Percentiles rank a stretch among this genome's conserved stretches.
Evolutionary conservation across 2,888 invertebrate genomes (phyloP).

Genomic region (Allophyes oxyacanthae): DNA sequence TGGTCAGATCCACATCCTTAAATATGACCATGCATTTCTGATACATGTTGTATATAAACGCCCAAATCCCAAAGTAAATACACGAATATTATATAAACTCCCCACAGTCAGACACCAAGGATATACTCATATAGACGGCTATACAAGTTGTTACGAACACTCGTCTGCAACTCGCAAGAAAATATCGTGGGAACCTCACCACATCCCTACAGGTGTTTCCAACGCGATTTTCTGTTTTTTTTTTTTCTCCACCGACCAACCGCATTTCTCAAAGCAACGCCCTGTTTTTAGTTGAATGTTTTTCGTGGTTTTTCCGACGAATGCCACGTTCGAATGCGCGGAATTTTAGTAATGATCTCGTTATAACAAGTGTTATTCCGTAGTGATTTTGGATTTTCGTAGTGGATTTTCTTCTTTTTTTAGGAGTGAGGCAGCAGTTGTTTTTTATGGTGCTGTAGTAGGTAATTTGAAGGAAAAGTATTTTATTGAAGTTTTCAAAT

Average conservation of each 20-base stretch:
- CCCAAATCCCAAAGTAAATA: slow-evolving; percentile 44
- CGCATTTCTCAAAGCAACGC: slow-evolving; percentile 57
- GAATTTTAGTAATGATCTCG: slow-evolving; percentile 56
- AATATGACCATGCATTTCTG: too few relatives aligned
- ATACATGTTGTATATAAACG: slow-evolving; percentile 35
- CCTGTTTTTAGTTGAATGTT: slow-evolving; percentile 49
- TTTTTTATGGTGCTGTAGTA: slow-evolving; percentile 5
- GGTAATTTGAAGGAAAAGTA: not conserved
- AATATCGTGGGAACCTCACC: slow-evolving; percentile 64
- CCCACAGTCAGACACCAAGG: slow-evolving; percentile 35
- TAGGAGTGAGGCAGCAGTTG: not conserved
- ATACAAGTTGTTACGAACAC: slow-evolving; percentile 51
- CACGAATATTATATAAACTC: slow-evolving; percentile 41
- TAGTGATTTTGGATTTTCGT: slow-evolving; percentile 22
- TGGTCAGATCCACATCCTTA: too few relatives aligned
- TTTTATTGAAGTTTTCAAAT: not conserved
- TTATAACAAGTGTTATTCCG: slow-evolving; percentile 47
- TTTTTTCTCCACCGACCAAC: slow-evolving; percentile 48
- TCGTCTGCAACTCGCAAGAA: slow-evolving; percentile 64
- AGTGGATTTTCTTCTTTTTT: slow-evolving; percentile 5
- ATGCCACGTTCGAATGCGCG: slow-evolving; percentile 34
- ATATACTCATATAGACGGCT: slow-evolving; percentile 51
- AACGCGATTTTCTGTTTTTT: slow-evolving; percentile 47
- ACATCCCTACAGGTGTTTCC: slow-evolving; percentile 62
- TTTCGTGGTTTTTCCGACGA: slow-evolving; percentile 26